Base-by-base conservation (phyloP, 2,797 vertebrate species). In the Eleutherodactylus coqui region DNA sequence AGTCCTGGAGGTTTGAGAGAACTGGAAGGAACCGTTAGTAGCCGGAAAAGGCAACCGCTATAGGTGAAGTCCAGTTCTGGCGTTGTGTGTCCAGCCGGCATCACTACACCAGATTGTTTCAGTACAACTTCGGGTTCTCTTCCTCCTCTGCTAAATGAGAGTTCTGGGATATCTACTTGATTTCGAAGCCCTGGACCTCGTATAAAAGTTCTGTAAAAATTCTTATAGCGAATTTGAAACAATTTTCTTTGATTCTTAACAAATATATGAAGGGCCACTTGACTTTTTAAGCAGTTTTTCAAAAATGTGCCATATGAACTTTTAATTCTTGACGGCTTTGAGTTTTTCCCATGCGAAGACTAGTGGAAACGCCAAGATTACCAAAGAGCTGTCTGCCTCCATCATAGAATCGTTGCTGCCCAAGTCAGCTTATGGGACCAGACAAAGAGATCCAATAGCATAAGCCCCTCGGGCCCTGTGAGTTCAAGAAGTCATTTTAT, bases 401-500 rank as follows among this genome's bases (percentile, higher is more conserved):
- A n/a, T n/a, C n/a, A n/a, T n/a, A n/a, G n/a, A 41, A 60, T 79
- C 36, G 21, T 43, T 41, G 27, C 76, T 16, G 14, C 36, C 6
- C 76, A 24, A 43, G 38, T 64, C 67, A 38, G 67, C 58, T 58
- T 17, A 21, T n/a, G 51, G 67, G 49, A 73, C 67, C 51, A 51
- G 45, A 38, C 67, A 38, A 77, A 47, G 60, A 38, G 75, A 51
- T 69, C 55, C 21, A n/a, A 36, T 76, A 67, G 73, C 43, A 53
- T 27, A 17, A 67, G 43, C 72, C 73, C 49, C 51, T 60, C 73
- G n/a, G 67, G 51, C 38, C 79, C 27, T 21, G 6, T 6, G 13
- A 69, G 83, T 76, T 84, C 73, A 84, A 60, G 29, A 38, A 69
- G 75, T 69, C 60, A 79, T 73, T 85, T 29, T 29, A 72, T 45